Percentiles rank a stretch among this genome's conserved stretches.
These are phyloP conservation scores for Sebastes kiyomatsui DNA, from an alignment of 2,797 vertebrate genomes.

Conservation along the genomic window DNA sequence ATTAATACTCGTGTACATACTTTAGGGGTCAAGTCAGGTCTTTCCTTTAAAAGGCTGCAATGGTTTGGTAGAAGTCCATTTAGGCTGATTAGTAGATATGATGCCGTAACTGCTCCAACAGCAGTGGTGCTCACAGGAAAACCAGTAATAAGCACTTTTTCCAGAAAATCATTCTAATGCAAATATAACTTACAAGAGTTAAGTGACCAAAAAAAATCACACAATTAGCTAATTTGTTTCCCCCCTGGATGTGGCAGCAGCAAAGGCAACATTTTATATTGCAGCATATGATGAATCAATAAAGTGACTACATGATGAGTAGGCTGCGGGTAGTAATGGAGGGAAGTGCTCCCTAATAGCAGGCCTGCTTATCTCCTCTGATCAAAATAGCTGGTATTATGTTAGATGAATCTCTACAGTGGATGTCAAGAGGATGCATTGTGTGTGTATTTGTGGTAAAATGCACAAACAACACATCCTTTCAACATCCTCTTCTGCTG, in stretches of 20 bases:
- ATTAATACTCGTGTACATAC: constrained; percentile 19
- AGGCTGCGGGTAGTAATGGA: constrained; percentile 74
- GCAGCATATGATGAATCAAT: constrained; percentile 63
- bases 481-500: constrained; percentile 3
- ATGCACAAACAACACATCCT: constrained; percentile 1
- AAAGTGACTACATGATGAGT: constrained; percentile 58
- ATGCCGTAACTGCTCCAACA: neutral
- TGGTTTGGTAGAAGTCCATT: neutral
- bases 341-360: constrained; percentile 69
- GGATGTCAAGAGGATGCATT: neutral
- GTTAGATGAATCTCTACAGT: constrained; percentile 17
- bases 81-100: neutral
- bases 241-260: constrained; percentile 3
- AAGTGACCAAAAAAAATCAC: neutral
- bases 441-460: constrained; percentile 18
- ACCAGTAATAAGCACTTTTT: neutral
- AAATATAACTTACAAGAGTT: neutral
- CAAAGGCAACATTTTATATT: constrained; percentile 29
- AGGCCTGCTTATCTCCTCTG: constrained; percentile 26
- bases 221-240: neutral
- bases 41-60: constrained; percentile 25
- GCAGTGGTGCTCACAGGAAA: neutral
- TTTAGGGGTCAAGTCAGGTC: constrained; percentile 24
- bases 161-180: neutral
- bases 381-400: constrained; percentile 28